Evolutionary conservation across 2,113 vertebrate species (phyloP).

Genomic region (Peromyscus californicus): DNA sequence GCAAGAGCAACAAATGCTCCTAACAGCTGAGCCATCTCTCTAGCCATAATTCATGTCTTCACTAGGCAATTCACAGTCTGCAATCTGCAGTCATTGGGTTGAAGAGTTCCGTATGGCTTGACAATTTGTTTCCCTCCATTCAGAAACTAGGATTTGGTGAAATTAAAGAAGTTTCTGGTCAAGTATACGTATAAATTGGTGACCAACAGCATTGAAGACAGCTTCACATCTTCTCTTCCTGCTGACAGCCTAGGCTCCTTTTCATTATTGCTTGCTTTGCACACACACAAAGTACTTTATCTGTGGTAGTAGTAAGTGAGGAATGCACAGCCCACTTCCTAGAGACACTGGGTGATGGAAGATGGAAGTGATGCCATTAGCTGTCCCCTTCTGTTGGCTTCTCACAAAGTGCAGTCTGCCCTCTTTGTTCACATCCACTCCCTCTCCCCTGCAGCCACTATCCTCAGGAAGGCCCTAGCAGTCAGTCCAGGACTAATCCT

Average conservation of each 20-base stretch:
- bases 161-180: background rate
- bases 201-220: background rate
- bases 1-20: background rate
- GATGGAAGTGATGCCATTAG: background rate
- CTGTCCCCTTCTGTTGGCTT: background rate
- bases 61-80: background rate
- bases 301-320: background rate
- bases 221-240: background rate
- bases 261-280: background rate
- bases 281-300: background rate
- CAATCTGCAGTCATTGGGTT: background rate
- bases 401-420: background rate
- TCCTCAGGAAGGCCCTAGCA: background rate
- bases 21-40: background rate
- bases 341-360: background rate
- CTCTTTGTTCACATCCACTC: fast-evolving
- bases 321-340: background rate
- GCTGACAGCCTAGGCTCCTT: background rate
- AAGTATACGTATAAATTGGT: background rate
- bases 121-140: background rate
- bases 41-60: conserved; percentile 40
- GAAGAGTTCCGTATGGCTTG: background rate
- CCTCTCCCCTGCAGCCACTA: too few species aligned
- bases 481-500: too few species aligned
- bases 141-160: background rate